Percentiles rank a stretch among this genome's conserved stretches.
Conservation (phyloP, 2,113 vertebrate genomes). For the Pipa parva region DNA sequence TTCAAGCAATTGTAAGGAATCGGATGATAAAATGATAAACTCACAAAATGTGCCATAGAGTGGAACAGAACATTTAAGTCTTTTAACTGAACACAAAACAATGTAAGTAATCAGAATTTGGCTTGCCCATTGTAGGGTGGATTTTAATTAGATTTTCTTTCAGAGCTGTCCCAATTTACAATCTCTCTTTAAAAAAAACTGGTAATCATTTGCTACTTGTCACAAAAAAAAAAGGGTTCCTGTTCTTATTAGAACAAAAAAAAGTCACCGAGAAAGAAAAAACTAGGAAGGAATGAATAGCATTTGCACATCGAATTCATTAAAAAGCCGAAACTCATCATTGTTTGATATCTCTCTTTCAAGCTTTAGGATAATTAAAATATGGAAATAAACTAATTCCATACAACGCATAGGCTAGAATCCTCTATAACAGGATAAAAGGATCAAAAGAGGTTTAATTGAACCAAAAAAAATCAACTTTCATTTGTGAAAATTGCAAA, state of each 20-base stretch:
- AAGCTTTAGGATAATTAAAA: slow-evolving; percentile 31
- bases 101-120: slow-evolving; percentile 27
- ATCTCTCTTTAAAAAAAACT: slow-evolving; percentile 23
- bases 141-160: slow-evolving; percentile 40
- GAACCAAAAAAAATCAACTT: not conserved
- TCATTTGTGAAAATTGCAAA: not conserved
- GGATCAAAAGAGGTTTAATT: not conserved
- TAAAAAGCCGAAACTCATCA: slow-evolving; percentile 5
- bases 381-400: slow-evolving; percentile 27
- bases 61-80: slow-evolving; percentile 16
- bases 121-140: slow-evolving; percentile 7
- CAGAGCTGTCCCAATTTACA: slow-evolving; percentile 23
- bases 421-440: not conserved
- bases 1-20: too few species aligned
- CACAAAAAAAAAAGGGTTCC: slow-evolving; percentile 28
- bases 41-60: not conserved
- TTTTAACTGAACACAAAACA: slow-evolving; percentile 23
- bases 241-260: slow-evolving; percentile 9
- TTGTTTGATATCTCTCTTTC: slow-evolving; percentile 30
- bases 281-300: slow-evolving; percentile 5
- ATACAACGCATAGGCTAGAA: slow-evolving; percentile 7
- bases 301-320: slow-evolving; percentile 20
- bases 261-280: not conserved
- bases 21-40: not conserved
- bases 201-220: slow-evolving; percentile 26